Percentiles rank a stretch among this genome's conserved stretches.
Evolutionary conservation across 2,888 invertebrate species (phyloP).

Genomic region (Stratiomys singularior): DNA sequence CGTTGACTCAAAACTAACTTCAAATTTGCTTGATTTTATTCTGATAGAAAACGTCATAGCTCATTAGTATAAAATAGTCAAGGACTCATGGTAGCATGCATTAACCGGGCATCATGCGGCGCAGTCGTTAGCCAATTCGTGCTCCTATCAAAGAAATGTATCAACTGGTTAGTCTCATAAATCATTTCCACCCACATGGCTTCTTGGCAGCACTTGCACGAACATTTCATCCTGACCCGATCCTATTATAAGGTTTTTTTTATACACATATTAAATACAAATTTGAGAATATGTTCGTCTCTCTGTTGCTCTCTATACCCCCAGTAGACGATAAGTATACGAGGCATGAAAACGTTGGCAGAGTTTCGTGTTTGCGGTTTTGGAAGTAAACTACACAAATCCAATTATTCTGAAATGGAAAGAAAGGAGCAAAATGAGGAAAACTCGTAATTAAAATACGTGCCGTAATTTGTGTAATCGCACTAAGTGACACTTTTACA

Average conservation of each 20-base stretch:
- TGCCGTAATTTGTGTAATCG: slow-evolving; percentile 39
- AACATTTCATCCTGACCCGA: slow-evolving; percentile 12
- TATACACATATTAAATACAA: background rate
- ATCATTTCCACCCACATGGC: slow-evolving; percentile 44
- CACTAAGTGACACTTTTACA: slow-evolving; percentile 35
- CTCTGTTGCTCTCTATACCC: too few relatives aligned
- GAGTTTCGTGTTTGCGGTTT: too few relatives aligned
- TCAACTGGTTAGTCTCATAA: slow-evolving; percentile 42
- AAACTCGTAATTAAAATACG: slow-evolving; percentile 42
- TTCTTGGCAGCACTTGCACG: slow-evolving; percentile 33
- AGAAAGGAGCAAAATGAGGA: slow-evolving; percentile 12
- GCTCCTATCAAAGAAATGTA: slow-evolving; percentile 38
- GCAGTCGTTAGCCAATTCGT: background rate
- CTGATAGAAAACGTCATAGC: background rate
- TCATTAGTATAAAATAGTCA: slow-evolving; percentile 39
- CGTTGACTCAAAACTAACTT: too few relatives aligned
- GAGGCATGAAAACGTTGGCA: background rate
- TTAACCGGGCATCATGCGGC: background rate
- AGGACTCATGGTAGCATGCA: slow-evolving; percentile 22
- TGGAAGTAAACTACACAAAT: too few relatives aligned
- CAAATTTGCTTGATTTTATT: too few relatives aligned
- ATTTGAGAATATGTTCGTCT: slow-evolving; percentile 22
- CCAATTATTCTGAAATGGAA: background rate
- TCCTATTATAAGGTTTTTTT: slow-evolving; percentile 3
- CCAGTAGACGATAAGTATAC: background rate